Conservation (phyloP, 2,113 vertebrate genomes). For the Calidris pygmaea region DNA sequence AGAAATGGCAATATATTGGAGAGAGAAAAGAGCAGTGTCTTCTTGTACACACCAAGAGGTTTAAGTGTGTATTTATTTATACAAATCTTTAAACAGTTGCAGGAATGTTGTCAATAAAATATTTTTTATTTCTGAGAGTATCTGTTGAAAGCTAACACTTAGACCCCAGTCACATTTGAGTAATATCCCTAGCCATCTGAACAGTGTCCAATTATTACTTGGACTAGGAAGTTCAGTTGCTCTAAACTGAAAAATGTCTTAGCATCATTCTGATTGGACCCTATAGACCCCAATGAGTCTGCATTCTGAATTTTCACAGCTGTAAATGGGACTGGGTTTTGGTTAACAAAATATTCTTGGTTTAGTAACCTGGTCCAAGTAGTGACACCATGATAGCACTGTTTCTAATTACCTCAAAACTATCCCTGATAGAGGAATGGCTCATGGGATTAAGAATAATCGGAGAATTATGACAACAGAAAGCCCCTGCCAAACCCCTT, state of each 20-base stretch:
- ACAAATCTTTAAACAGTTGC: not conserved
- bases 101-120: not conserved
- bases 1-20: not conserved
- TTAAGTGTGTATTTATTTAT: not conserved
- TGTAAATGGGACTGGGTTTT: not conserved
- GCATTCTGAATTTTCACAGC: not conserved
- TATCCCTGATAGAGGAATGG: not conserved
- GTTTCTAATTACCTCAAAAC: not conserved
- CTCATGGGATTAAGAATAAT: not conserved
- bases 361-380: not conserved
- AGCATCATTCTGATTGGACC: not conserved
- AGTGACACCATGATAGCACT: not conserved
- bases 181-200: not conserved
- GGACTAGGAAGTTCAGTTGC: not conserved
- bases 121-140: not conserved
- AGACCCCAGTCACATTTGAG: not conserved
- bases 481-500: constrained; percentile 11
- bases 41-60: not conserved
- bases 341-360: not conserved
- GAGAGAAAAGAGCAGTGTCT: accelerated
- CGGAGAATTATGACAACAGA: not conserved
- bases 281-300: not conserved
- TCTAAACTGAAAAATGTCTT: not conserved
- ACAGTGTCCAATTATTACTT: not conserved
- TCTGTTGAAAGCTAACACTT: not conserved